Evolutionary conservation across 92 coral and sea anemone genomes (phyloP).

Genomic region (Porites rus): DNA sequence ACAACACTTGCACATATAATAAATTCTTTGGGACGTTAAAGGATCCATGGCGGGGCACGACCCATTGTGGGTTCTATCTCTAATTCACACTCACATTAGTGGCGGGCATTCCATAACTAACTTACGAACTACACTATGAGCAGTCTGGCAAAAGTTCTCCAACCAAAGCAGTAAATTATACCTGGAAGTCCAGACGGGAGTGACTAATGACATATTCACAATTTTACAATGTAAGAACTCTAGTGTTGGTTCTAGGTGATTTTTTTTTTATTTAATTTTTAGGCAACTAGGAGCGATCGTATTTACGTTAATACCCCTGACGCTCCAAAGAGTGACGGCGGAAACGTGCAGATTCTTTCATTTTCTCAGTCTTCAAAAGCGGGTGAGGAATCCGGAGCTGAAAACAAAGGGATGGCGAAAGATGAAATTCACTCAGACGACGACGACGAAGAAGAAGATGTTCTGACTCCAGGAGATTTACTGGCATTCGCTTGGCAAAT

Average conservation of each 20-base stretch:
- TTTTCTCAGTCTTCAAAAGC: neutral
- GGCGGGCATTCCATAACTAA: too few relatives aligned
- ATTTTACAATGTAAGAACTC: too few relatives aligned
- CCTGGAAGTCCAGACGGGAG: neutral
- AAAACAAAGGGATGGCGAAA: slow-evolving; percentile 18
- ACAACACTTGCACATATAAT: too few relatives aligned
- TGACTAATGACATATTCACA: neutral
- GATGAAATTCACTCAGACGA: slow-evolving; percentile 1
- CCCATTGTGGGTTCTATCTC: too few relatives aligned
- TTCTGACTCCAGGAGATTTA: slow-evolving; percentile 75
- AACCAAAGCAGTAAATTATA: too few relatives aligned
- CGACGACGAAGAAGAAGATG: slow-evolving; percentile 43
- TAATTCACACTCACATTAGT: too few relatives aligned
- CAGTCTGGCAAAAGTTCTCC: too few relatives aligned
- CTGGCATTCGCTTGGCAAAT: slow-evolving; percentile 93
- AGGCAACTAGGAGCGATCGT: slow-evolving; percentile 56
- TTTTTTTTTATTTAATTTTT: neutral
- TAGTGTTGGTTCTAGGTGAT: too few relatives aligned
- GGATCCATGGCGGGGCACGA: too few relatives aligned
- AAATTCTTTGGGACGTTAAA: too few relatives aligned
- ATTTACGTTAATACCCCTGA: slow-evolving; percentile 81
- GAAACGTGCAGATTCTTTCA: slow-evolving; percentile 20
- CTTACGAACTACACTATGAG: too few relatives aligned
- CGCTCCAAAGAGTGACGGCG: slow-evolving; percentile 21
- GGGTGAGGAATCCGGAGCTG: neutral